Percentiles rank a stretch among this genome's conserved stretches.
These are phyloP conservation scores for Varanus salvator DNA, from an alignment of 2,113 vertebrate species.

Conservation along the genomic window DNA sequence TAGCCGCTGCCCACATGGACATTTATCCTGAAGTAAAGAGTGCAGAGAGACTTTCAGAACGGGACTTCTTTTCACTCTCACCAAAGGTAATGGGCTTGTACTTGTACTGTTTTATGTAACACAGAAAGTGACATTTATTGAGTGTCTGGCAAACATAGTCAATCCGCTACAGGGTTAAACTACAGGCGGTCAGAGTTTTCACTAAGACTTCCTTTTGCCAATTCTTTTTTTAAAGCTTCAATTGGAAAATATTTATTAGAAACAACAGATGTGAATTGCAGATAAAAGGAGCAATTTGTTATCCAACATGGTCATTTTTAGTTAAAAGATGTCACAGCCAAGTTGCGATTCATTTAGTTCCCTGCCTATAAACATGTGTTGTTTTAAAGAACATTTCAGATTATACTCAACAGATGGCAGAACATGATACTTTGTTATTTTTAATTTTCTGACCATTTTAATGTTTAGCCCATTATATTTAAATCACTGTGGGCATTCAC, in stretches of 20 bases:
- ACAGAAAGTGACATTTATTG: neutral
- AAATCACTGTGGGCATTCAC: slow-evolving; percentile 33
- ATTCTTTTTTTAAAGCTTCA: neutral
- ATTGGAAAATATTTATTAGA: slow-evolving; percentile 61
- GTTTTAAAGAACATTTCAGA: slow-evolving; percentile 48
- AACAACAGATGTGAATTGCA: slow-evolving; percentile 43
- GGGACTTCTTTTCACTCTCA: neutral
- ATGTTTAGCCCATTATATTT: slow-evolving; percentile 39
- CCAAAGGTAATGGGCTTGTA: neutral
- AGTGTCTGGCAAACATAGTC: neutral
- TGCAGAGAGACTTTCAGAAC: neutral
- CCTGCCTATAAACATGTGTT: slow-evolving; percentile 13
- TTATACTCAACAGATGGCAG: slow-evolving; percentile 48
- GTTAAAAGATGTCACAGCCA: slow-evolving; percentile 42
- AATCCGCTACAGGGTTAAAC: neutral
- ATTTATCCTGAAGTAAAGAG: neutral
- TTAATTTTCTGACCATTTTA: slow-evolving; percentile 15
- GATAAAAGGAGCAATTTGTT: slow-evolving; percentile 50
- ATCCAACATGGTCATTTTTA: slow-evolving; percentile 54
- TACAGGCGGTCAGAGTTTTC: neutral
- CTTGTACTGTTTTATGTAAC: neutral
- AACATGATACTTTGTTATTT: slow-evolving; percentile 23
- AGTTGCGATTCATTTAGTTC: slow-evolving; percentile 53
- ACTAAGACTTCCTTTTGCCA: neutral
- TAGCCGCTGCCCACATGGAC: too few species aligned